Evolutionary conservation across 2,113 vertebrate genomes (phyloP).

Genomic region (Galeopterus variegatus): DNA sequence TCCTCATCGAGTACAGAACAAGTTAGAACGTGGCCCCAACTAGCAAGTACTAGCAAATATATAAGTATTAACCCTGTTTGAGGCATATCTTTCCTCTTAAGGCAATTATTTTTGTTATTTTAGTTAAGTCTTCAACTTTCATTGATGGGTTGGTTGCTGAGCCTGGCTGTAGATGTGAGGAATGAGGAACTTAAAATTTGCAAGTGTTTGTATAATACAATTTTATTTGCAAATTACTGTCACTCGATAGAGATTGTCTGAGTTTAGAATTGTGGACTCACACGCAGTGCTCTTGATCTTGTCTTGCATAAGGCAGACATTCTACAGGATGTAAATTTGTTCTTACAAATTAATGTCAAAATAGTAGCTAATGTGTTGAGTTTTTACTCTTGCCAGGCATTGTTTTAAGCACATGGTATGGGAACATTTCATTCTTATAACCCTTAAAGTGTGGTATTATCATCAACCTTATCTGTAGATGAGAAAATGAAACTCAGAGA

Average conservation of each 20-base stretch:
- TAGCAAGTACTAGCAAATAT: background rate
- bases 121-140: background rate
- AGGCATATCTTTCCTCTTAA: background rate
- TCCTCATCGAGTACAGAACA: background rate
- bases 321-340: background rate
- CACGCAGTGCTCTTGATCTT: background rate
- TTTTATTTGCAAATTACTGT: slow-evolving; percentile 43
- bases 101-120: background rate
- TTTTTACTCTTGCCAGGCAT: background rate
- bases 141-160: background rate
- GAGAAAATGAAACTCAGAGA: background rate
- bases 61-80: too few species aligned
- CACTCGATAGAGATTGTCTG: background rate
- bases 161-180: background rate
- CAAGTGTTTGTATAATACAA: background rate
- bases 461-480: background rate
- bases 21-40: background rate
- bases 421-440: background rate
- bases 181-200: slow-evolving; percentile 1
- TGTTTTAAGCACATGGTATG: background rate
- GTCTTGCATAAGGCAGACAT: background rate
- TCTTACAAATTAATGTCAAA: background rate
- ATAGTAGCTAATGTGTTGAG: background rate
- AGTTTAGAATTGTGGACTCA: background rate
- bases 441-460: background rate